A percentile compares a stretch with the other conserved stretches of the same genome.
Evolutionary conservation across 2,797 vertebrate species (phyloP).

Genomic region (Glossophaga mutica): DNA sequence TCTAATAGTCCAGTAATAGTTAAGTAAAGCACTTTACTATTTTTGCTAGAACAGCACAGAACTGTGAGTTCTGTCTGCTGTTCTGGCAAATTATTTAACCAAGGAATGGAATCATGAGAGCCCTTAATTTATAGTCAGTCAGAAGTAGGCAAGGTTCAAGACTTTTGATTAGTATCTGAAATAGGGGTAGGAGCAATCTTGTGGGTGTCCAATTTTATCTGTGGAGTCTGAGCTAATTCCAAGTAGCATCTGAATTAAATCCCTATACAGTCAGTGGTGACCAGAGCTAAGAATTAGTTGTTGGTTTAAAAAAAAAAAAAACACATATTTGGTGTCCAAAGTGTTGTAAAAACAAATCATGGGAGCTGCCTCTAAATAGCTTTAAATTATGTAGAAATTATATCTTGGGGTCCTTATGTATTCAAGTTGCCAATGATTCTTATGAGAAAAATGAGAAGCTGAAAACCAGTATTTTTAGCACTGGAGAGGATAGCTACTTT

Average conservation of each 20-base stretch:
- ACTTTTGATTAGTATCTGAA: too few relatives aligned
- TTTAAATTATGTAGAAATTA: neutral
- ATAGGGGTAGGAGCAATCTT: neutral
- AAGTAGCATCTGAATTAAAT: neutral
- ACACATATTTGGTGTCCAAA: neutral
- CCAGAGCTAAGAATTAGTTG: neutral
- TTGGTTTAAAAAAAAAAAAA: neutral
- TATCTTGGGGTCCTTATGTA: neutral
- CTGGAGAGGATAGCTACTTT: neutral
- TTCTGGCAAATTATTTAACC: too few relatives aligned
- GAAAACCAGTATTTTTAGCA: neutral
- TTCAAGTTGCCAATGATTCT: neutral
- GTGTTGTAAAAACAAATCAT: neutral
- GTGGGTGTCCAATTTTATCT: neutral
- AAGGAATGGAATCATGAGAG: too few relatives aligned
- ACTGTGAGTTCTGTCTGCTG: too few relatives aligned
- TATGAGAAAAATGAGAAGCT: neutral
- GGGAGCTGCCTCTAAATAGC: neutral
- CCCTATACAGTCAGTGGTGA: neutral
- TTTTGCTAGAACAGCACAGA: too few relatives aligned
- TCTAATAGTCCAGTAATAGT: neutral
- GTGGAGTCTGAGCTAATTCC: neutral
- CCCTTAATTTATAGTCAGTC: too few relatives aligned
- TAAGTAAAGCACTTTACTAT: neutral
- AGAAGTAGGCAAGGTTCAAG: too few relatives aligned